These are phyloP conservation scores for Luidia sarsii DNA, from an alignment of 53 echinoderm and acorn worm genomes.

Conservation along the genomic window DNA sequence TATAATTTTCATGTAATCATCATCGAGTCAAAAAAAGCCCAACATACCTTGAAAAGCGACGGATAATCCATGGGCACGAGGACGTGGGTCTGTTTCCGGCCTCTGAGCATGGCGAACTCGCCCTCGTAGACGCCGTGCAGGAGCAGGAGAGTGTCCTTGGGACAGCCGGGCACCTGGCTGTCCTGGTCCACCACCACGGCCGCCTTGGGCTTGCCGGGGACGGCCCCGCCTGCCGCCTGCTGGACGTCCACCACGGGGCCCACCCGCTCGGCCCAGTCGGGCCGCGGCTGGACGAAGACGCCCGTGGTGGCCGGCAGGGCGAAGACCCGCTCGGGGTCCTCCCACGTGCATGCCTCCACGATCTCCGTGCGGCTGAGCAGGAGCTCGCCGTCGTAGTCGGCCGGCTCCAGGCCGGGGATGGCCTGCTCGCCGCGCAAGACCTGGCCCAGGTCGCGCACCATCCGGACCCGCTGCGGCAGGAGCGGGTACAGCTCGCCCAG, in stretches of 20 bases:
- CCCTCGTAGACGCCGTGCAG: neutral
- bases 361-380: slow-evolving; percentile 29
- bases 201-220: neutral
- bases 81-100: neutral
- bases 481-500: slow-evolving; percentile 20
- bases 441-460: slow-evolving; percentile 28
- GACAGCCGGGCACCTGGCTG: slow-evolving; percentile 19
- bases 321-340: slow-evolving; percentile 7
- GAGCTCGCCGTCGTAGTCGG: slow-evolving; percentile 20
- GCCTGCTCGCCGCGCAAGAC: slow-evolving; percentile 19
- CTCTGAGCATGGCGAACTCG: slow-evolving; percentile 2
- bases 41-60: slow-evolving; percentile 36
- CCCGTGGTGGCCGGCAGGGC: slow-evolving; percentile 7
- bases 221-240: slow-evolving; percentile 3
- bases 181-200: slow-evolving; percentile 36
- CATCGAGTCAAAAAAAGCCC: no score
- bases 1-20: neutral
- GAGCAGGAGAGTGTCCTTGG: slow-evolving; percentile 15
- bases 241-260: slow-evolving; percentile 25
- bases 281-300: slow-evolving; percentile 14
- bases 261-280: slow-evolving; percentile 27
- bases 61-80: slow-evolving; percentile 15
- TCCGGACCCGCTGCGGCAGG: slow-evolving; percentile 40
- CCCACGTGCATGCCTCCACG: slow-evolving; percentile 37
- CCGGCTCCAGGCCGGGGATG: slow-evolving; percentile 19